A percentile compares a stretch with the other conserved stretches of the same genome.
Evolutionary conservation across 2,797 vertebrate genomes (phyloP).

Genomic region (Percopsis omiscomaycus): DNA sequence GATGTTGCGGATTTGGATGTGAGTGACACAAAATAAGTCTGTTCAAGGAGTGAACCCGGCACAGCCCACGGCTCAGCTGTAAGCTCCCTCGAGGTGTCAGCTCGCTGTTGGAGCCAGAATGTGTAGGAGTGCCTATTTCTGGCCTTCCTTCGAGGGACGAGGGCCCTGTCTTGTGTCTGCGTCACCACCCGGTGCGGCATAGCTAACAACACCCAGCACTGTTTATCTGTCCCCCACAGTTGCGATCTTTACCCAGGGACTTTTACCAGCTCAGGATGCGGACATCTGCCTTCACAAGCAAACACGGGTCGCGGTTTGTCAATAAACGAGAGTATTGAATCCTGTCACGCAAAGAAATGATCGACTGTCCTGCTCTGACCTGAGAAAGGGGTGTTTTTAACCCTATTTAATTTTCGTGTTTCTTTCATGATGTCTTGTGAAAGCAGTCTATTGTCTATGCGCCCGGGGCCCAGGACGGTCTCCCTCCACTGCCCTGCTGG

Average conservation of each 20-base stretch:
- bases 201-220: conserved; percentile 18
- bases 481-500: conserved; percentile 32
- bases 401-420: conserved; percentile 42
- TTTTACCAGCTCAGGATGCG: conserved; percentile 18
- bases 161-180: conserved; percentile 20
- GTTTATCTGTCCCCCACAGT: conserved; percentile 15
- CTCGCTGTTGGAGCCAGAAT: conserved; percentile 73
- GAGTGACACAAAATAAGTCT: conserved; percentile 42
- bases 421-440: conserved; percentile 44
- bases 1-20: conserved; percentile 59
- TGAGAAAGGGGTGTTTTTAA: conserved; percentile 35
- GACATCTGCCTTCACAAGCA: conserved; percentile 8
- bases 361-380: conserved; percentile 15
- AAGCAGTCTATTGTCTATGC: conserved; percentile 50
- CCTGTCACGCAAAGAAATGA: background rate
- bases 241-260: conserved; percentile 2
- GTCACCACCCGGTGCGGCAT: conserved; percentile 10
- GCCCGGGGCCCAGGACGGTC: conserved; percentile 32
- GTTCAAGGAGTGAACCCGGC: conserved; percentile 38
- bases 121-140: conserved; percentile 77
- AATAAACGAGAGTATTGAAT: background rate
- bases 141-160: conserved; percentile 52
- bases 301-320: conserved; percentile 10
- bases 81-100: conserved; percentile 70
- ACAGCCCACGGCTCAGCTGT: conserved; percentile 73